These are phyloP conservation scores for Saguinus imperator DNA, from an alignment of 2,113 vertebrate genomes.

Conservation along the genomic window DNA sequence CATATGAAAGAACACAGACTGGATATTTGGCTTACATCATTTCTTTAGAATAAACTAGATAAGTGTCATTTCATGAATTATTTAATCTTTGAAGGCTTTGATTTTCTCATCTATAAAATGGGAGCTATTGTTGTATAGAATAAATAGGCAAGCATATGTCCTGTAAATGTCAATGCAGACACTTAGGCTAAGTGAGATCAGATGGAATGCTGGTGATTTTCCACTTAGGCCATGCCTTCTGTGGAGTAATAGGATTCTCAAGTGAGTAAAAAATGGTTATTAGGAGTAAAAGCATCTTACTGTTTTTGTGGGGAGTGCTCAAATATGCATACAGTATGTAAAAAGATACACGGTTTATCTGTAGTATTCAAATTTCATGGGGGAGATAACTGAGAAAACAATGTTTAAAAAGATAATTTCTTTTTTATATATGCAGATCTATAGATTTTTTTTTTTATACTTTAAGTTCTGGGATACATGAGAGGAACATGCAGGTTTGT, in stretches of 20 bases:
- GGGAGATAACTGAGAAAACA: neutral
- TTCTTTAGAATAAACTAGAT: neutral
- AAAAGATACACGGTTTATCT: neutral
- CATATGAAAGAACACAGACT: neutral
- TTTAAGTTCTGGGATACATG: too few species aligned
- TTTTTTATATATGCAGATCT: too few species aligned
- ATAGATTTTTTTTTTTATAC: too few species aligned
- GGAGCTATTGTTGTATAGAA: neutral
- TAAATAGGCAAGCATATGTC: neutral
- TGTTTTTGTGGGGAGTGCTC: neutral
- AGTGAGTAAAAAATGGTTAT: neutral
- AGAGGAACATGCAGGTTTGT: too few species aligned
- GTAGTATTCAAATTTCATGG: neutral
- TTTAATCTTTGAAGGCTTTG: neutral
- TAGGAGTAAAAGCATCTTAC: neutral
- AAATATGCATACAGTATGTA: neutral
- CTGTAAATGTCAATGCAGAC: neutral
- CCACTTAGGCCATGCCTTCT: neutral
- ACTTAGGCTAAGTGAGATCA: neutral
- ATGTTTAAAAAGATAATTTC: neutral
- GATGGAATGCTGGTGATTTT: neutral
- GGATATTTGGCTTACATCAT: neutral
- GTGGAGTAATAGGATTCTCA: neutral
- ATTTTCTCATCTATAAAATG: constrained; percentile 18
- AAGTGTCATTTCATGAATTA: neutral